Base-by-base conservation (phyloP, 2,113 vertebrate genomes). In the Erinaceus europaeus region DNA sequence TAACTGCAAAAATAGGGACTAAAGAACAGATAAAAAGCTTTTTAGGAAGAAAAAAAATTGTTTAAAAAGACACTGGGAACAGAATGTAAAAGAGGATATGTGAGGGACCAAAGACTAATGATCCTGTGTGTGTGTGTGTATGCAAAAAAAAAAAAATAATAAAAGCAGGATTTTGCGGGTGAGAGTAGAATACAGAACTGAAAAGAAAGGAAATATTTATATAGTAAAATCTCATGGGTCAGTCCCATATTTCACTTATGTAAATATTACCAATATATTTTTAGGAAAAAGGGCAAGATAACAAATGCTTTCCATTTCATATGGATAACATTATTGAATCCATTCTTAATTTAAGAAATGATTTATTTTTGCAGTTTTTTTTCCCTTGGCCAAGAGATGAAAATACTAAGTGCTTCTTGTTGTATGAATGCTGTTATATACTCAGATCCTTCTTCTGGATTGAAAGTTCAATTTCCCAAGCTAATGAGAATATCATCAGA, bases 231-330 rank as follows among this genome's bases (percentile, higher is more conserved):
- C 78, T 88, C 12, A 40, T 85, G 46, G 44, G 78, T 89, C 53
- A 93, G 50, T 67, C 40, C 59, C 12, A 46, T 20, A 67, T 85
- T 92, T 84, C 73, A 84, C 80, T 92, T 74, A 91, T 75, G 21
- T 52, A 40, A 82, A 4, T 84, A 79, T 72, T 52, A 55, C 27
- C 61, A 87, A 82, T 79, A 40, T 52, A 34, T 25, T 82, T 81
- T 86, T 64, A 9, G 29, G 34, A 52, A 73, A 75, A 88, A n/a
- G 86, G 38, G 34, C 67, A 84, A 93, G 42, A 52, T 74, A 71
- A 64, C 36, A 85, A 89, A 65, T 78, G 9, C 20, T 38, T 67
- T 78, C 14, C 5, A 21, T 86, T 81, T 85, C n/a, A 62, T 34
- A 25, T 36, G 53, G 48, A 79, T 62, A 67, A 55, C 71, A 85